Evolutionary conservation across 2,113 vertebrate genomes (phyloP).

Genomic region (Callaeas wilsoni): DNA sequence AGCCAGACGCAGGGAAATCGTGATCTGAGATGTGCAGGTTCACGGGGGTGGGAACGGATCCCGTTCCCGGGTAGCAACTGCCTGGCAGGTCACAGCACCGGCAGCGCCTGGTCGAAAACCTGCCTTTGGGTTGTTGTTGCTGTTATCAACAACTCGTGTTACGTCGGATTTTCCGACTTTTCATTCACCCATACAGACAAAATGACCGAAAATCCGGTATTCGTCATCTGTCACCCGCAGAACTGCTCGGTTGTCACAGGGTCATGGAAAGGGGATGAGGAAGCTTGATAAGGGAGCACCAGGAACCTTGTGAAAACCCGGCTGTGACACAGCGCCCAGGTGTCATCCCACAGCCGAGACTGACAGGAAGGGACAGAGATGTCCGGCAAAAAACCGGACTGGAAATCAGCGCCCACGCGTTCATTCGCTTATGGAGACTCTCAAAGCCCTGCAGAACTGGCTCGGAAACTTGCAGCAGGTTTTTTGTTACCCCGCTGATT

Average conservation of each 20-base stretch:
- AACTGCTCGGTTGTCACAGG: neutral
- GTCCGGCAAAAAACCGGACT: neutral
- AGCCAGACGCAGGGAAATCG: neutral
- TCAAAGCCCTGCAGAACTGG: neutral
- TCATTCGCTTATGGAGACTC: neutral
- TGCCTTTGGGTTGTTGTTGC: neutral
- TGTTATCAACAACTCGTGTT: neutral
- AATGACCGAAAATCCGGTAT: neutral
- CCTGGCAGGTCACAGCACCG: neutral
- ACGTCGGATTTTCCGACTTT: neutral
- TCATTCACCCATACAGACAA: neutral
- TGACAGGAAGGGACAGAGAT: neutral
- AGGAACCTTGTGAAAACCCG: neutral
- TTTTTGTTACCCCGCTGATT: neutral
- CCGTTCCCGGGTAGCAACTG: neutral
- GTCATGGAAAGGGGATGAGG: neutral
- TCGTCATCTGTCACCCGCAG: rapidly evolving
- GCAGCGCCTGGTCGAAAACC: neutral
- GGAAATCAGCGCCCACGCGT: neutral
- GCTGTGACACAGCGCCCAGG: neutral
- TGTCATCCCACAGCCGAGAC: neutral
- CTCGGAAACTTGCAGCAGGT: neutral
- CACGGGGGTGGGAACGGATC: neutral
- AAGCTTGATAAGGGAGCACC: neutral
- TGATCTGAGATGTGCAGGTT: neutral